Conservation (phyloP, 2,113 vertebrate genomes). For the Oophaga pumilio region DNA sequence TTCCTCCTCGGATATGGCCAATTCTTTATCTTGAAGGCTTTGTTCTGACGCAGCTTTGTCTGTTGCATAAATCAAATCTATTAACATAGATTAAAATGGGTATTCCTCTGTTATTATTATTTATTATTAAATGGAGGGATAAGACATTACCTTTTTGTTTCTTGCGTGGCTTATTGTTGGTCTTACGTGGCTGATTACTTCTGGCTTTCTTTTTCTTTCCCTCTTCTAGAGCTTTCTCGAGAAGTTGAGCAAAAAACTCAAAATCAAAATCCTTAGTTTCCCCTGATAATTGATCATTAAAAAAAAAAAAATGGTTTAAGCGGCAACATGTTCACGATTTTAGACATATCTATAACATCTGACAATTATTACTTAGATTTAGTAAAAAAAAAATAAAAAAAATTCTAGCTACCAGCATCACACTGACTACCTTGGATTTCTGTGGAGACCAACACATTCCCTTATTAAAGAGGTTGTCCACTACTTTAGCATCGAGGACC, state of each 20-base stretch:
- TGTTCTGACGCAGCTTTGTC: constrained; percentile 17
- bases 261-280: constrained; percentile 90
- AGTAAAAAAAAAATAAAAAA: too few species aligned
- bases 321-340: too few species aligned
- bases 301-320: neutral
- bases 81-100: too few species aligned
- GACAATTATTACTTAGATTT: neutral
- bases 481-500: too few species aligned
- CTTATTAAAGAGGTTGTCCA: too few species aligned
- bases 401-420: too few species aligned
- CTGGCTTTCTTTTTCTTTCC: constrained; percentile 81
- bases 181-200: constrained; percentile 65
- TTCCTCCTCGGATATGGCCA: constrained; percentile 61
- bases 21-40: neutral
- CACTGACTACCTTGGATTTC: too few species aligned
- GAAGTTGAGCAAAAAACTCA: constrained; percentile 87
- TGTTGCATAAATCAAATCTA: neutral
- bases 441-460: too few species aligned
- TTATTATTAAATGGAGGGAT: too few species aligned
- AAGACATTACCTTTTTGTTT: constrained; percentile 60
- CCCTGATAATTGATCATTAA: constrained; percentile 67
- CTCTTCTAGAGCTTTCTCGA: constrained; percentile 84
- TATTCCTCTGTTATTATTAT: too few species aligned
- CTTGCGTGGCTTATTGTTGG: constrained; percentile 66
- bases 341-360: too few species aligned